Conservation (phyloP, 2,888 invertebrate genomes). For the Mantis religiosa region DNA sequence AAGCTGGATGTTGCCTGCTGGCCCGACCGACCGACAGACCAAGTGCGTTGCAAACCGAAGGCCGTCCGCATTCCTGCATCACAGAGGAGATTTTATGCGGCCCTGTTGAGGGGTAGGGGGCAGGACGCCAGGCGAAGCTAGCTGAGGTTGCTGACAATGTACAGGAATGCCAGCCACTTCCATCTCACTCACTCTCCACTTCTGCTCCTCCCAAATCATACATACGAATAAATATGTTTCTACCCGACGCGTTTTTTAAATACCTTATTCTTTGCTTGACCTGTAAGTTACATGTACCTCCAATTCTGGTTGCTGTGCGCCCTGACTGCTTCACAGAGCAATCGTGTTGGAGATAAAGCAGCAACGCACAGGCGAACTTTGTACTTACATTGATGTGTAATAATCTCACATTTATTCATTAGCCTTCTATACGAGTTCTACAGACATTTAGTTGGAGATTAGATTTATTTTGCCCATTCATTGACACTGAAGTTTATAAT, state of each 20-base stretch:
- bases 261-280: neutral
- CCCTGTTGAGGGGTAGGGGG: neutral
- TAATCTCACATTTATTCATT: too few relatives aligned
- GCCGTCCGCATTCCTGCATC: constrained; percentile 26
- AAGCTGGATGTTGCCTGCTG: neutral
- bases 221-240: neutral
- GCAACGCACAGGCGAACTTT: too few relatives aligned
- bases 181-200: neutral
- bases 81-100: constrained; percentile 18
- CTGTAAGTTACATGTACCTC: neutral
- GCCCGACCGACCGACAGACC: neutral
- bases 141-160: neutral
- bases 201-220: neutral
- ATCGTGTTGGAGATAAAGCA: too few relatives aligned
- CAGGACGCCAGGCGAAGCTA: neutral
- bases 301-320: neutral
- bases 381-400: too few relatives aligned
- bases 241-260: neutral
- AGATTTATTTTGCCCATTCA: too few relatives aligned
- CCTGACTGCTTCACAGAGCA: too few relatives aligned
- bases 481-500: too few relatives aligned
- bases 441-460: too few relatives aligned
- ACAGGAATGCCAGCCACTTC: constrained; percentile 7
- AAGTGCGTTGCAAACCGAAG: constrained; percentile 21
- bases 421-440: too few relatives aligned